phyloP scores from a whole-genome alignment of 1,140 invertebrate species.

The Tetranychus urticae region DNA sequence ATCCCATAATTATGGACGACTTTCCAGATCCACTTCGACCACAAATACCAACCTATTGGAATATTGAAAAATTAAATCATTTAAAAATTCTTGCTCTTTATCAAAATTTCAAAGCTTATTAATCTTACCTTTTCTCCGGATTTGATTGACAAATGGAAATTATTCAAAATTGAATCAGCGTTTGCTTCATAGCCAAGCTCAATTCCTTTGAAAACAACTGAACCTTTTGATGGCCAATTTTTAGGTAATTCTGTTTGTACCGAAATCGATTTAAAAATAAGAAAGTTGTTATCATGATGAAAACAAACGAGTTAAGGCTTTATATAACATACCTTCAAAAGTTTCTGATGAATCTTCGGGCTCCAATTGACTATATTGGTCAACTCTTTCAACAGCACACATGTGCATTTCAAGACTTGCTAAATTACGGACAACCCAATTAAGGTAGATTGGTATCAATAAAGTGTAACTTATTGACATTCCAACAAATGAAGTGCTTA shows the following conservation, averaged over 20 bases:
- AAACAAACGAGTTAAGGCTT: too few relatives aligned
- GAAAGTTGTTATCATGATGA: too few relatives aligned
- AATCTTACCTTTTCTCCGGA: not conserved
- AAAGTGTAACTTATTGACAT: slow-evolving; percentile 51
- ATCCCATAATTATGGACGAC: slow-evolving; percentile 17
- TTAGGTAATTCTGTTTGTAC: slow-evolving; percentile 29
- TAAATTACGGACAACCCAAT: slow-evolving; percentile 49
- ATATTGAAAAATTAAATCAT: not conserved
- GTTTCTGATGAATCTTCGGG: slow-evolving; percentile 7
- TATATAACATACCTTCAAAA: too few relatives aligned
- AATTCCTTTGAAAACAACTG: not conserved
- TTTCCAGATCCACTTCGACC: slow-evolving; percentile 23
- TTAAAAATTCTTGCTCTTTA: not conserved
- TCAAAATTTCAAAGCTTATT: not conserved
- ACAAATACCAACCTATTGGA: slow-evolving; percentile 21
- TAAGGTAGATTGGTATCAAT: slow-evolving; percentile 29
- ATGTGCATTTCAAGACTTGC: slow-evolving; percentile 56
- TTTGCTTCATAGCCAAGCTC: not conserved
- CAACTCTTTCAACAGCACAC: slow-evolving; percentile 43
- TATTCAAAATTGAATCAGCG: not conserved
- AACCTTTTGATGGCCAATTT: not conserved
- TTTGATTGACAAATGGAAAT: not conserved
- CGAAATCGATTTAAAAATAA: too few relatives aligned
- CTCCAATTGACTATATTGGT: slow-evolving; percentile 30
- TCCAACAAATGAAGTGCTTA: slow-evolving; percentile 25